phyloP scores from a whole-genome alignment of 2,113 vertebrate genomes.

The Actenoides lindsayi region DNA sequence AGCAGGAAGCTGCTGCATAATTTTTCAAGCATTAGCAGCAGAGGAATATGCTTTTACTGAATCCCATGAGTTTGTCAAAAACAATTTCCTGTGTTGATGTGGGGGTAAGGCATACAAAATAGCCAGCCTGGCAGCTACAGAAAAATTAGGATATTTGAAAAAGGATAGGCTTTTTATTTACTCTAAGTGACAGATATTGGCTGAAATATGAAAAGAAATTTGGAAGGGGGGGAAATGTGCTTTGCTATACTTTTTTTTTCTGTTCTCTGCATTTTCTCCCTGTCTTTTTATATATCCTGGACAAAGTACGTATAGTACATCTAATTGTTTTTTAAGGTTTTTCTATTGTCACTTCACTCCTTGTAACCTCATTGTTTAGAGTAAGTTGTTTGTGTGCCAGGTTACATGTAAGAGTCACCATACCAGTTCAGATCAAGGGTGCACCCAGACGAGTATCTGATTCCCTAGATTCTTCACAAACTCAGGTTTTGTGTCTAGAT shows the following conservation, averaged over 20 bases:
- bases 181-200: background rate
- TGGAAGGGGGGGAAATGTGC: background rate
- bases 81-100: background rate
- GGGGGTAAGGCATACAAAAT: background rate
- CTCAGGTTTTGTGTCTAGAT: background rate
- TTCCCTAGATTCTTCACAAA: background rate
- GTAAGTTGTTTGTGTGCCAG: background rate
- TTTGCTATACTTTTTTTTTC: background rate
- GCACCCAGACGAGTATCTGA: background rate
- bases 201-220: background rate
- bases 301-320: background rate
- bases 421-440: background rate
- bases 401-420: background rate
- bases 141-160: background rate
- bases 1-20: background rate
- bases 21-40: slow-evolving; percentile 8
- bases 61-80: slow-evolving; percentile 10
- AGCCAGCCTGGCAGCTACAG: background rate
- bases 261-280: background rate
- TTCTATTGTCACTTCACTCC: background rate
- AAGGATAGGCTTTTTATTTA: background rate
- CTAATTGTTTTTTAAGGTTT: background rate
- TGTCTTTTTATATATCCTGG: background rate
- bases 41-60: background rate
- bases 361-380: background rate